Percentiles rank a stretch among this genome's conserved stretches.
These are phyloP conservation scores for Mola mola DNA, from an alignment of 2,113 vertebrate species.

Conservation along the genomic window DNA sequence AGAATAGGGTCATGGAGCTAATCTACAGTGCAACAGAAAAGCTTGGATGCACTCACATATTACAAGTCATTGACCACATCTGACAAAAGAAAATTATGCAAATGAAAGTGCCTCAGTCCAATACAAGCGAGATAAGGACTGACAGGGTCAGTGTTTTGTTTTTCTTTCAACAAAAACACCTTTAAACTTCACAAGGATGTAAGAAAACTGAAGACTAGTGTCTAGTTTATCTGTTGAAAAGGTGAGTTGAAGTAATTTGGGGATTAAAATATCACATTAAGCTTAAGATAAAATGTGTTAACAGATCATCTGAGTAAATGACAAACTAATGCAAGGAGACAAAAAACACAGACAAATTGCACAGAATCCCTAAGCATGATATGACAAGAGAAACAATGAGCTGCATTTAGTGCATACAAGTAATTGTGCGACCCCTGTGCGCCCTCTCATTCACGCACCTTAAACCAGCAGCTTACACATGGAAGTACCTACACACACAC, in stretches of 20 bases:
- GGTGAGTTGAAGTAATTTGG: conserved; percentile 17
- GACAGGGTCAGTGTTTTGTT: conserved; percentile 4
- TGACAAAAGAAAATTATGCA: too few relatives aligned
- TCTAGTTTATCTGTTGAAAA: conserved; percentile 1
- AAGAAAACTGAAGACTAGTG: neutral
- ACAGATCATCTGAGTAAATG: conserved; percentile 58
- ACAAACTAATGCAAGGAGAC: conserved; percentile 33
- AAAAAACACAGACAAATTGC: neutral
- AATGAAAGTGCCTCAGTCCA: too few relatives aligned
- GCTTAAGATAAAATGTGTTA: conserved; percentile 31
- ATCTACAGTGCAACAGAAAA: conserved; percentile 2
- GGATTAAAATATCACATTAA: conserved; percentile 48
- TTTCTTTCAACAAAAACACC: neutral
- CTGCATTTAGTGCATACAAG: conserved; percentile 38
- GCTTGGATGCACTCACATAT: too few relatives aligned
- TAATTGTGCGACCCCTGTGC: conserved; percentile 24
- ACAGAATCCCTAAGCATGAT: conserved; percentile 25
- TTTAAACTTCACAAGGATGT: conserved; percentile 2
- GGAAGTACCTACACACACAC: conserved; percentile 4
- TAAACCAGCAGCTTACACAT: conserved; percentile 33
- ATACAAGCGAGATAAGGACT: conserved; percentile 3
- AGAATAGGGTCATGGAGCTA: conserved; percentile 7
- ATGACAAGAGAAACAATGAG: conserved; percentile 53
- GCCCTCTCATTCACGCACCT: conserved; percentile 35
- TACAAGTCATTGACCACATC: too few relatives aligned